These are phyloP conservation scores for Callaeas wilsoni DNA, from an alignment of 2,113 vertebrate species.

Conservation along the genomic window DNA sequence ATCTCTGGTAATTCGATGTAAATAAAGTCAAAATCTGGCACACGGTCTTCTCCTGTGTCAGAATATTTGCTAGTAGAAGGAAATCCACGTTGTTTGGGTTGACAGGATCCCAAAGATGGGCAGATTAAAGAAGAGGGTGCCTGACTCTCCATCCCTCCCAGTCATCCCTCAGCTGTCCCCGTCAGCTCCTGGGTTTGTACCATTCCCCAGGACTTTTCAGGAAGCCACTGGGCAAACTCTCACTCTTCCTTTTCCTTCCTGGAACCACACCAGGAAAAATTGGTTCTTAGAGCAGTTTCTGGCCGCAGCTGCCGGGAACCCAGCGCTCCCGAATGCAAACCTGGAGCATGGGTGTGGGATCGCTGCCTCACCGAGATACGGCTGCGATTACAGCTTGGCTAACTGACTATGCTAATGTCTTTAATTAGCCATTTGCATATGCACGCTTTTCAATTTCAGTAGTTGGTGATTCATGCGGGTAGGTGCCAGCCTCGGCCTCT, in stretches of 20 bases:
- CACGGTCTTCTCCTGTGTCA: neutral
- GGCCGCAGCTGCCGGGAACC: neutral
- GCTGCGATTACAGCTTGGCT: constrained; percentile 12
- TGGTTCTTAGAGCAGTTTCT: neutral
- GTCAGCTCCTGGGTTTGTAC: neutral
- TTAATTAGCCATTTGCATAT: constrained; percentile 52
- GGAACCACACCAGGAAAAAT: neutral
- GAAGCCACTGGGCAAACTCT: neutral
- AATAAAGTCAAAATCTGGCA: constrained; percentile 54
- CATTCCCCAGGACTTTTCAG: neutral
- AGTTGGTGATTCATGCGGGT: neutral
- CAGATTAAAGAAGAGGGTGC: neutral
- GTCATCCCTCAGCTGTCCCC: neutral
- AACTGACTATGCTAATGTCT: constrained; percentile 36
- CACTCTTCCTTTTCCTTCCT: neutral
- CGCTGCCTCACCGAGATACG: neutral
- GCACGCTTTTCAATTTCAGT: neutral
- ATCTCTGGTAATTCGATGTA: constrained; percentile 51
- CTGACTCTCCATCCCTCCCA: neutral
- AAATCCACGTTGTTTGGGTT: neutral
- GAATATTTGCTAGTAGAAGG: neutral
- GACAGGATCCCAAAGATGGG: neutral
- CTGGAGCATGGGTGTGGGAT: constrained; percentile 12
- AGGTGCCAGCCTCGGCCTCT: neutral
- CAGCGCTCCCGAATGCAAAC: neutral